Evolutionary conservation across 2,888 invertebrate species (phyloP).

Genomic region (Cephus nigrinus): DNA sequence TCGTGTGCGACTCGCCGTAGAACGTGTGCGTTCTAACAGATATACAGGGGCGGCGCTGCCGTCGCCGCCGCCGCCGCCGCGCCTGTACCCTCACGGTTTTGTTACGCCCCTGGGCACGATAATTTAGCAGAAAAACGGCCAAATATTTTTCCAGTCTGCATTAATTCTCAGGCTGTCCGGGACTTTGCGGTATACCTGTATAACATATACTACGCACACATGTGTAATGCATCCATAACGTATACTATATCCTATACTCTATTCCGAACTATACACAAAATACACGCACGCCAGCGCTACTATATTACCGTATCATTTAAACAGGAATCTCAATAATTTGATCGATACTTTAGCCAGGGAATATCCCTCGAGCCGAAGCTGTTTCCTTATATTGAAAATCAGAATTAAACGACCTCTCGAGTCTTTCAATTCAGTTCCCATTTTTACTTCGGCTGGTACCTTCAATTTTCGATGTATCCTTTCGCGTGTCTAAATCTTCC

Average conservation of each 20-base stretch:
- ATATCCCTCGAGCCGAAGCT: neutral
- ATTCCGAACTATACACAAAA: neutral
- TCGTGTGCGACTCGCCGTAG: neutral
- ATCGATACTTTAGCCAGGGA: neutral
- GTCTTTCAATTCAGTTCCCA: neutral
- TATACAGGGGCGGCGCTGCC: neutral
- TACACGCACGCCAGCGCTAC: neutral
- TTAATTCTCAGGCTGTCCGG: slow-evolving; percentile 30
- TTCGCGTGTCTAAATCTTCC: neutral
- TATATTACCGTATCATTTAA: neutral
- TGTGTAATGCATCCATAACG: neutral
- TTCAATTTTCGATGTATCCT: neutral
- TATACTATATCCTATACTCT: neutral
- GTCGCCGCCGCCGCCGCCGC: neutral
- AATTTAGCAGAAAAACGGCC: slow-evolving; percentile 42
- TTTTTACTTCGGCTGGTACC: neutral
- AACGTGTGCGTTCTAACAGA: neutral
- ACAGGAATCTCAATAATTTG: neutral
- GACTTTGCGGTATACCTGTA: neutral
- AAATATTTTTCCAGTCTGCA: slow-evolving; percentile 45
- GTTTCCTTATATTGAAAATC: neutral
- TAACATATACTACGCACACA: neutral
- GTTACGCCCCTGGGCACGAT: slow-evolving; percentile 31
- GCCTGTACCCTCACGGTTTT: slow-evolving; percentile 17
- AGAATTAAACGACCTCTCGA: neutral